Evolutionary conservation across 1,140 invertebrate genomes (phyloP).

Genomic region (Atopsyche davidsoni): DNA sequence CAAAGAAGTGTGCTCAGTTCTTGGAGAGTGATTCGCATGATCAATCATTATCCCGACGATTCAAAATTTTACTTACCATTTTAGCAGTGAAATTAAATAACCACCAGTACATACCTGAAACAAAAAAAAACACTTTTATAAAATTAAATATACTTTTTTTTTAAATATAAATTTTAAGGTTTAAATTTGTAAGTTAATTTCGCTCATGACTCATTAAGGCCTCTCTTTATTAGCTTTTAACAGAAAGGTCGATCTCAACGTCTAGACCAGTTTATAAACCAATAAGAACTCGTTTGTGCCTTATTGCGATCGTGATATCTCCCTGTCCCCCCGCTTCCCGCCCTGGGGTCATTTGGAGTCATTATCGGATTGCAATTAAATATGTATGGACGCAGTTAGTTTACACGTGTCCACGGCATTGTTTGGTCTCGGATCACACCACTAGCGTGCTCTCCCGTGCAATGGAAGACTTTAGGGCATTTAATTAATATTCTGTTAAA

Average conservation of each 20-base stretch:
- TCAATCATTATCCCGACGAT: too few relatives aligned
- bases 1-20: too few relatives aligned
- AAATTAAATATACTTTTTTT: neutral
- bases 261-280: conserved; percentile 23
- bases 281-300: conserved; percentile 22
- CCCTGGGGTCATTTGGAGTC: conserved; percentile 10
- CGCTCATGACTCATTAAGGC: conserved; percentile 19
- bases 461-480: too few relatives aligned
- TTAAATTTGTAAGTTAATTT: conserved; percentile 7
- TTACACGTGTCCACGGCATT: conserved; percentile 9
- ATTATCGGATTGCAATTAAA: conserved; percentile 19
- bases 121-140: neutral
- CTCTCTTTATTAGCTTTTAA: conserved; percentile 20
- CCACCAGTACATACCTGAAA: too few relatives aligned
- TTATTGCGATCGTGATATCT: conserved; percentile 13
- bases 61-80: too few relatives aligned
- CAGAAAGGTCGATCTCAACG: conserved; percentile 14
- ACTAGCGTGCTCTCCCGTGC: too few relatives aligned
- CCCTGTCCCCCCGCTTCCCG: neutral
- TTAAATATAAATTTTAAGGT: neutral
- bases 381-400: neutral
- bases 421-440: conserved; percentile 11
- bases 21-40: too few relatives aligned
- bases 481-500: too few relatives aligned
- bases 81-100: too few relatives aligned